Percentiles rank a stretch among this genome's conserved stretches.
Conservation (phyloP, 2,113 vertebrate genomes). For the Anarhynchus alexandrinus region DNA sequence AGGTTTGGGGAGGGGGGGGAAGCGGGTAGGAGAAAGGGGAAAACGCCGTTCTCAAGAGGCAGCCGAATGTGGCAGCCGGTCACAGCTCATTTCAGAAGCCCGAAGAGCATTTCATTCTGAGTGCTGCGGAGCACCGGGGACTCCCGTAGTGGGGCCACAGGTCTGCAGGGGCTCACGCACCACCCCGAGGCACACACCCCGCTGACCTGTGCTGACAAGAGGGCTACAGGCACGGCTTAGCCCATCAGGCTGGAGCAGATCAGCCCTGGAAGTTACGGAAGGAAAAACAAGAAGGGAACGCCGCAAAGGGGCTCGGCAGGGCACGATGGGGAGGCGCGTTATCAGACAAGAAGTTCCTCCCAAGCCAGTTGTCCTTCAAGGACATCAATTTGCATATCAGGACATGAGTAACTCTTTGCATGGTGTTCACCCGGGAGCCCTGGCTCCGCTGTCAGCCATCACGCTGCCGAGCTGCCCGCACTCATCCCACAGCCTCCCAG, state of each 20-base stretch:
- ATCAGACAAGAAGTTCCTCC: not conserved
- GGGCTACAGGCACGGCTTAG: not conserved
- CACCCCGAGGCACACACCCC: not conserved
- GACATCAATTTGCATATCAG: not conserved
- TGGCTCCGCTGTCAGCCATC: not conserved
- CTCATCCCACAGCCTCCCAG: not conserved
- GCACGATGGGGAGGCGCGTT: fast-evolving
- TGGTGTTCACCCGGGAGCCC: not conserved
- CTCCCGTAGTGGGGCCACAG: fast-evolving
- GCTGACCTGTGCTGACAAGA: fast-evolving
- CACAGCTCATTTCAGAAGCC: not conserved
- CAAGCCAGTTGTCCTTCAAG: not conserved
- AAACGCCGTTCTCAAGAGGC: not conserved
- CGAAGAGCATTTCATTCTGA: not conserved
- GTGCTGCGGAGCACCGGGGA: not conserved
- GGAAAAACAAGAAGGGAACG: not conserved
- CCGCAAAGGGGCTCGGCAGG: fast-evolving
- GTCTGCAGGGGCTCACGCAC: not conserved
- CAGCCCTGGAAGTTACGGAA: not conserved
- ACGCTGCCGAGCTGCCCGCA: not conserved
- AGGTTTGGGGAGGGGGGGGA: not conserved
- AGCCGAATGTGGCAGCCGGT: not conserved
- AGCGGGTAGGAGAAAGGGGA: not conserved
- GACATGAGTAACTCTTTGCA: not conserved
- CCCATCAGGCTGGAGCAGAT: not conserved